phyloP scores from a whole-genome alignment of 2,113 vertebrate species.

The Capricornis sumatraensis region DNA sequence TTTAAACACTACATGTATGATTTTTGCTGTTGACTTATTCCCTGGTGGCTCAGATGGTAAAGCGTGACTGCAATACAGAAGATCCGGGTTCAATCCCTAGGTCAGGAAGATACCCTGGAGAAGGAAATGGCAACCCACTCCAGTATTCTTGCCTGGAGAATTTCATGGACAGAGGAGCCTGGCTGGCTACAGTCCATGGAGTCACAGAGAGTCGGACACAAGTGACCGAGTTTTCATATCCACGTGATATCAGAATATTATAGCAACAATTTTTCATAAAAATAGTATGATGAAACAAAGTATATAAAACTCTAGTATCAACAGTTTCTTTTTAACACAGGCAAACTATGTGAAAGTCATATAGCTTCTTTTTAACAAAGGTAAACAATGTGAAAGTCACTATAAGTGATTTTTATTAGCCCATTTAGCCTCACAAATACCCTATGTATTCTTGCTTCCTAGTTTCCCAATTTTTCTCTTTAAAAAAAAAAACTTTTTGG shows the following conservation, averaged over 20 bases:
- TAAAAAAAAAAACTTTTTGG: neutral
- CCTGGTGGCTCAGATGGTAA: neutral
- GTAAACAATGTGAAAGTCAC: neutral
- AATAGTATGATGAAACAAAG: neutral
- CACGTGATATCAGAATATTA: neutral
- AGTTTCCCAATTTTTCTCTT: neutral
- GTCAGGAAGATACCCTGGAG: neutral
- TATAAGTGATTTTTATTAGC: neutral
- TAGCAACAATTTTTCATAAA: neutral
- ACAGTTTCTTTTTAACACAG: neutral
- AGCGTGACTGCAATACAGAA: neutral
- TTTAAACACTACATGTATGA: neutral
- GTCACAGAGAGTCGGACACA: rapidly evolving
- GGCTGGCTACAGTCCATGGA: neutral
- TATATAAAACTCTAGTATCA: neutral
- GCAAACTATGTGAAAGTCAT: neutral
- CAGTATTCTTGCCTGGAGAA: neutral
- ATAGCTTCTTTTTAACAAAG: slow-evolving; percentile 15
- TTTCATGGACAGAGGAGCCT: neutral
- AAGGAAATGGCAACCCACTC: neutral
- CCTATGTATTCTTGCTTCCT: neutral
- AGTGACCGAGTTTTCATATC: rapidly evolving
- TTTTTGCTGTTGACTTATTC: neutral
- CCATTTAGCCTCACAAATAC: neutral
- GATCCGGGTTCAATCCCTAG: neutral